phyloP scores from a whole-genome alignment of 2,888 invertebrate species.

The Dascillus cervinus region DNA sequence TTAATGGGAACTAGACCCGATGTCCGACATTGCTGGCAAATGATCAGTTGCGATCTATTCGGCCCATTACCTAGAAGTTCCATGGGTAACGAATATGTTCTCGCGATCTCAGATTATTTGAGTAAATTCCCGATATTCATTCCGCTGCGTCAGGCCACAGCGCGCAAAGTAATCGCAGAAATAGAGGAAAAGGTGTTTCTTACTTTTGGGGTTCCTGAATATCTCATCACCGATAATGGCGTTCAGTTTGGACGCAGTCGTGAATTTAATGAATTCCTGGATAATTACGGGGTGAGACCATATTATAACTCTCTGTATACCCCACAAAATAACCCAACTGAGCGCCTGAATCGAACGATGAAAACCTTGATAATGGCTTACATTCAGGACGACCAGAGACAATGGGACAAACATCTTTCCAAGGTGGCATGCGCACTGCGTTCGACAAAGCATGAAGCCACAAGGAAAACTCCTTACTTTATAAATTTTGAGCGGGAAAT shows the following conservation, averaged over 20 bases:
- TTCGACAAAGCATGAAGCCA: conserved; percentile 10
- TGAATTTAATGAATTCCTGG: no score
- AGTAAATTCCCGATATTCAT: conserved; percentile 7
- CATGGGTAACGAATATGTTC: conserved; percentile 8
- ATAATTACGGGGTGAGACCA: no score
- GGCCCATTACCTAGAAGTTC: conserved; percentile 9
- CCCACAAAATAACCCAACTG: conserved; percentile 12
- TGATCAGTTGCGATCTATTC: conserved; percentile 7
- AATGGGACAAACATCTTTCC: conserved; percentile 9
- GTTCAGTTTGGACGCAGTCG: conserved; percentile 11
- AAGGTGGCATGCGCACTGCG: conserved; percentile 9
- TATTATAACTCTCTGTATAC: no score
- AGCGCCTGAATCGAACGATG: conserved; percentile 11
- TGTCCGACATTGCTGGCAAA: no score
- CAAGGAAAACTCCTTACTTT: conserved; percentile 11
- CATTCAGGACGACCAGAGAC: conserved; percentile 9
- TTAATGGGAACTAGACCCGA: no score
- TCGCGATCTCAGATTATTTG: conserved; percentile 12
- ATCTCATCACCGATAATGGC: conserved; percentile 13
- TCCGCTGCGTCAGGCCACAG: conserved; percentile 9
- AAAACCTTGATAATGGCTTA: conserved; percentile 12
- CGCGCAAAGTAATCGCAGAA: conserved; percentile 4
- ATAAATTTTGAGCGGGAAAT: conserved; percentile 11
- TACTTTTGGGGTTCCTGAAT: conserved; percentile 14
- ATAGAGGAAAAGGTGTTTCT: conserved; percentile 13